phyloP scores from a whole-genome alignment of 2,113 vertebrate species.

The Gorsachius goisagi region DNA sequence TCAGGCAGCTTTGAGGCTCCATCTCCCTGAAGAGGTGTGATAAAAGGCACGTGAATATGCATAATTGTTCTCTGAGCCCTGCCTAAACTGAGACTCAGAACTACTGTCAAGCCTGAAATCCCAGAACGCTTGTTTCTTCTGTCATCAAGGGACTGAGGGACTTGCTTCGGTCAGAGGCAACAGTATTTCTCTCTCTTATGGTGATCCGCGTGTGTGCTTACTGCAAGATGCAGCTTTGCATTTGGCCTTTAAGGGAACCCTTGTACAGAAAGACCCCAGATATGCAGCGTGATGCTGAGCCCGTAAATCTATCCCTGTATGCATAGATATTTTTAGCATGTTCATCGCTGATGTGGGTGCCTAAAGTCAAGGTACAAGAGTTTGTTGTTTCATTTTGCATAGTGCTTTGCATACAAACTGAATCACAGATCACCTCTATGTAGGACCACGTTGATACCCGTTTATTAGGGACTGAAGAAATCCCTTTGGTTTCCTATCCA shows the following conservation, averaged over 20 bases:
- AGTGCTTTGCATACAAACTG: slow-evolving; percentile 33
- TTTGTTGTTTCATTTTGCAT: slow-evolving; percentile 44
- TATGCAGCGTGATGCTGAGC: background rate
- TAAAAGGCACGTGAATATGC: slow-evolving; percentile 33
- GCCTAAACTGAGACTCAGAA: background rate
- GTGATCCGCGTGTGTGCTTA: background rate
- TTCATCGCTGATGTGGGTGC: background rate
- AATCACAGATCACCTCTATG: background rate
- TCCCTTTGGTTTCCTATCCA: background rate
- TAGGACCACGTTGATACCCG: background rate
- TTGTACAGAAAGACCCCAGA: background rate
- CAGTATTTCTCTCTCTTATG: background rate
- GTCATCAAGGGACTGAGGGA: background rate
- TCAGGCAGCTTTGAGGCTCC: slow-evolving; percentile 17
- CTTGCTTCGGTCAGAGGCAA: background rate
- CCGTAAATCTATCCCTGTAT: slow-evolving; percentile 41
- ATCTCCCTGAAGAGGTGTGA: slow-evolving; percentile 3
- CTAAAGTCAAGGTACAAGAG: slow-evolving; percentile 5
- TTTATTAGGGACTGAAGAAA: background rate
- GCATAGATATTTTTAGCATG: slow-evolving; percentile 32
- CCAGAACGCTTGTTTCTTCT: slow-evolving; percentile 13
- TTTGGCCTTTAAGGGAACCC: slow-evolving; percentile 26
- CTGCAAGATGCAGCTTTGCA: background rate
- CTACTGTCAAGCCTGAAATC: slow-evolving; percentile 17
- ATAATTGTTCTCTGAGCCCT: slow-evolving; percentile 8